Base-by-base conservation (phyloP, 1,140 invertebrate genomes). In the Archivesica marissinica region DNA sequence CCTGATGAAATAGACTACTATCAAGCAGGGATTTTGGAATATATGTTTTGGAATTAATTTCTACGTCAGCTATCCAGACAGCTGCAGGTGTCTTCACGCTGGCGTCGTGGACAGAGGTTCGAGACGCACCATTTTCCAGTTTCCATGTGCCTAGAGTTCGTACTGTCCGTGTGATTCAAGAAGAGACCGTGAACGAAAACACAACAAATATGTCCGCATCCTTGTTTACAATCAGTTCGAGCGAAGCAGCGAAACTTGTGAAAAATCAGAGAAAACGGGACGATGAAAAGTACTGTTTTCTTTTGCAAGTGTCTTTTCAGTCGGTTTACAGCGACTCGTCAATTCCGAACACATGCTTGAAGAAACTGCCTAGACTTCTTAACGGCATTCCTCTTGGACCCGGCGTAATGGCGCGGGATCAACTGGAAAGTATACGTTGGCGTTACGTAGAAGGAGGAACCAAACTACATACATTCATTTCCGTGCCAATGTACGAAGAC, bases 301-400 rank as follows among this genome's bases (percentile, higher is more conserved):
- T 91, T 23, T 72, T 92, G n/a, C 88, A 91, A 41, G 52, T 92
- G 6, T 89, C 77, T 9, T 84, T 90, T 15, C 80, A 82, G 13
- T 85, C 90, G 3, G 84, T 92, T 15, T 92, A 90, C 75, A 87
- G 88, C 33, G 87, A 89, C n/a, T 75, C 74, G 1, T 76, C 85
- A 23, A 85, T 92, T 41, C 88, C 91, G 2, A 87, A 88, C 25
- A 77, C 84, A 0, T 87, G 85, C 56, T 87, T 87, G 52, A 88
- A 89, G 52, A 89, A 89, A 35, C 81, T 91, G 9, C 91, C 90
- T 0, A 81, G 90, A 20, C 82, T 92, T 9, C 61, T 92, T 2
- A 91, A 92, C 61, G 90, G 88, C n/a, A 91, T 92, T 59, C 91
- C 90, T 17, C 86, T 92, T 0, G 91, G 90, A 1, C 89, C 91